Evolutionary conservation across 2,113 vertebrate genomes (phyloP).

Genomic region (Aleadryas rufinucha): DNA sequence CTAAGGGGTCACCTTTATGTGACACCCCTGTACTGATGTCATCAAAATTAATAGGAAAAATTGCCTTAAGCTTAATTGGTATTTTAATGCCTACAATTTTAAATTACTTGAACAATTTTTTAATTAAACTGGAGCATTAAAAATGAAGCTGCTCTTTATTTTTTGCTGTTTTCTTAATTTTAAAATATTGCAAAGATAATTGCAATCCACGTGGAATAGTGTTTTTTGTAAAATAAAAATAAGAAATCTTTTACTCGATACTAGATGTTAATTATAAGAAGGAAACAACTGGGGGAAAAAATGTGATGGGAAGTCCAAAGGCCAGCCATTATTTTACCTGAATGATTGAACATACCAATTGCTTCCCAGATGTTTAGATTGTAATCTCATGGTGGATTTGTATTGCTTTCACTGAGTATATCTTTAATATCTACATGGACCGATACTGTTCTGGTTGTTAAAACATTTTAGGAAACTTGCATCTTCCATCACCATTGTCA

Average conservation of each 20-base stretch:
- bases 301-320: slow-evolving; percentile 24
- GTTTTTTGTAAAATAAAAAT: slow-evolving; percentile 20
- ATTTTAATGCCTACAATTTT: slow-evolving; percentile 57
- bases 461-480: slow-evolving; percentile 42
- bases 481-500: slow-evolving; percentile 51
- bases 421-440: slow-evolving; percentile 65
- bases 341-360: slow-evolving; percentile 33
- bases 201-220: slow-evolving; percentile 20
- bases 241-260: neutral
- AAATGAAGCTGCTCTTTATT: slow-evolving; percentile 43
- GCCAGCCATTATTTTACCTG: slow-evolving; percentile 7
- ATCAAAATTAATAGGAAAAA: slow-evolving; percentile 58
- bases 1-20: slow-evolving; percentile 35
- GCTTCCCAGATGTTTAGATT: slow-evolving; percentile 19
- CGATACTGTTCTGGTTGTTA: neutral
- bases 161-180: slow-evolving; percentile 50
- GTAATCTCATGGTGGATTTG: slow-evolving; percentile 28
- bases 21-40: slow-evolving; percentile 22
- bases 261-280: slow-evolving; percentile 61
- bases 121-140: slow-evolving; percentile 64
- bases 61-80: slow-evolving; percentile 65
- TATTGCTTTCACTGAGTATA: slow-evolving; percentile 60
- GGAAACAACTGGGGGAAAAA: neutral
- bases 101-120: slow-evolving; percentile 59
- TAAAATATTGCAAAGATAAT: slow-evolving; percentile 63